Evolutionary conservation across 2,888 invertebrate species (phyloP), one percentile per base, ranked within the genome.

Genomic region (Melangyna quadrimaculata): DNA sequence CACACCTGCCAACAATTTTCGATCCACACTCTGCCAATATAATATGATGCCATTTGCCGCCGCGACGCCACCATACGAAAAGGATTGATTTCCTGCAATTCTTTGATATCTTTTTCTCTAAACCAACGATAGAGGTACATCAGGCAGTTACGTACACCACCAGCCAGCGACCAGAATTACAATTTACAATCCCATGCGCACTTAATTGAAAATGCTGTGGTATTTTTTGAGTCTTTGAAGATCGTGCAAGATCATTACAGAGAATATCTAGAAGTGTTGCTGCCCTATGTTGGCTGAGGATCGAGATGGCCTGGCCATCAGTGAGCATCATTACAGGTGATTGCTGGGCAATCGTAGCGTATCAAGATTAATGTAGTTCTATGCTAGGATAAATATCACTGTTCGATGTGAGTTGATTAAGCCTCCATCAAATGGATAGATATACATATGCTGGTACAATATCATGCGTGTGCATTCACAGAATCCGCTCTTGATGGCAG

Each of bases 361-460:
- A 81, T 77, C 65, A 77, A 81, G 86, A 81, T 81, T 86, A 86
- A 86, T 86, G 86, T 55, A 81, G 81, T 81, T 78, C 84, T 81
- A 78, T 65, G 72, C 86, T 73, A 53, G 81, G 57, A 86, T 86
- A 86, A 86, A 78, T 81, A 86, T 73, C n/a, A n/a, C 81, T 86
- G 86, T 73, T 86, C 77, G 81, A 78, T 86, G 77, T 70, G 81
- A 86, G 86, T 86, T 86, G 86, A 86, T 86, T 86, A 86, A 65
- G 78, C 72, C 71, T 48, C 86, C 81, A 73, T 80, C 70, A 65
- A 43, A 48, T 63, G 57, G 48, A 40, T 65, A 55, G 8, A 8
- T 48, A 40, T 65, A 55, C 17, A 8, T 48, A 43, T 37, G 40
- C 37, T 12, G 40, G 40, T n/a, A 19, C 14, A 19, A 0, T 14